These are phyloP conservation scores for Solenopsis invicta DNA, from an alignment of 1,140 invertebrate species.

Conservation along the genomic window DNA sequence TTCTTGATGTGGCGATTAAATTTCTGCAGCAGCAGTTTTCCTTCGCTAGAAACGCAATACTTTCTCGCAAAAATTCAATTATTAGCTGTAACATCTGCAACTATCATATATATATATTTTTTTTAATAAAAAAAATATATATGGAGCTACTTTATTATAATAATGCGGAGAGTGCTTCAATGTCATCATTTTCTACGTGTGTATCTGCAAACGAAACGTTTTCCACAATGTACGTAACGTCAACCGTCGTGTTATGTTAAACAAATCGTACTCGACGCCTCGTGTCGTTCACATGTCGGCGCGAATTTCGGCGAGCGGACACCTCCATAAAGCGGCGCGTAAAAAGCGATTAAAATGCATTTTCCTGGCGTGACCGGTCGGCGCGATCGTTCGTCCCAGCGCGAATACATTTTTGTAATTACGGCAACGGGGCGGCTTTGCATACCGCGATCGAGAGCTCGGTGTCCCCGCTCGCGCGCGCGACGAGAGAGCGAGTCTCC, in stretches of 20 bases:
- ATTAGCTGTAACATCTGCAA: background rate
- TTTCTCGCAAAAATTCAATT: background rate
- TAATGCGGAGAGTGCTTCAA: background rate
- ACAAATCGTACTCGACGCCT: slow-evolving; percentile 14
- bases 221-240: background rate
- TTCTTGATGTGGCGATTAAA: slow-evolving; percentile 49
- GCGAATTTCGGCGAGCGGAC: slow-evolving; percentile 30
- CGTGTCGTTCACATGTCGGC: slow-evolving; percentile 26
- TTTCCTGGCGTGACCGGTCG: slow-evolving; percentile 19
- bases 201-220: background rate
- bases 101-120: too few relatives aligned
- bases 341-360: slow-evolving; percentile 58
- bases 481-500: background rate
- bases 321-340: slow-evolving; percentile 43
- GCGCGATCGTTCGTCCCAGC: slow-evolving; percentile 10
- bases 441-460: background rate
- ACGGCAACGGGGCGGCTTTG: slow-evolving; percentile 26
- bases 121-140: background rate
- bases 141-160: background rate
- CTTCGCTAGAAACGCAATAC: background rate
- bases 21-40: background rate
- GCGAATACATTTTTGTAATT: slow-evolving; percentile 53
- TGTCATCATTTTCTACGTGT: too few relatives aligned
- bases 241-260: slow-evolving; percentile 22
- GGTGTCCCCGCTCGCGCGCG: background rate